Base-by-base conservation (phyloP, 2,113 vertebrate genomes). In the Panthera uncia region DNA sequence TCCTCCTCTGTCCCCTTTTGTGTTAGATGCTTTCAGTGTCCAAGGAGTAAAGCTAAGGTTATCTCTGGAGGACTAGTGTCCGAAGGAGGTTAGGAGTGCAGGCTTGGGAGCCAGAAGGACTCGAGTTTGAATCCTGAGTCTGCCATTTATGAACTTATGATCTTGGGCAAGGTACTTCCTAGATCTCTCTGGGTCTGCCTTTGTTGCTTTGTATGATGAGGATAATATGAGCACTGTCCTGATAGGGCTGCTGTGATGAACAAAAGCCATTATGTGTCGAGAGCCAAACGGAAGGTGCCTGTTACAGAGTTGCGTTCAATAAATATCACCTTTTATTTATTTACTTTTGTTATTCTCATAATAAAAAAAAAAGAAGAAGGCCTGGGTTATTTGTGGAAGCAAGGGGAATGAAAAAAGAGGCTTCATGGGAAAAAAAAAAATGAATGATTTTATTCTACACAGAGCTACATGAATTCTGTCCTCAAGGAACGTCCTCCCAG, bases 271-370 rank as follows among this genome's bases (percentile, higher is more conserved):
- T 57, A 14, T 8, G n/a, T 7, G 4, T 21, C 2, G 1, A 31
- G 14, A 52, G 50, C 31, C 50, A 74, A 80, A 9, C n/a, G 81
- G 41, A 74, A 92, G 52, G 3, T 48, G 52, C 27, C 73, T 82
- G 14, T 36, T 78, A 63, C 29, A 61, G 82, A 41, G 27, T 63
- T 63, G 45, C 6, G 65, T 88, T 96, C 88, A 66, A 80, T 96
- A 96, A 96, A 95, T 66, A 92, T 80, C 92, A 71, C 33, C 63
- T 79, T 94, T 71, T 63, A 33, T 74, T 66, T 76, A 50, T 61
- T 61, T 50, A 50, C 71, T 66, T 57, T 66, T 38, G 76, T 38
- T 84, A 31, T 81, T 85, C 29, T 66, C 33, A 65, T 61, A 69
- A 52, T 82, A 68, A 48, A 89, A 73, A 69, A 52, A 79, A 68